Conservation (phyloP, 2,797 vertebrate genomes). For the Notolabrus celidotus region DNA sequence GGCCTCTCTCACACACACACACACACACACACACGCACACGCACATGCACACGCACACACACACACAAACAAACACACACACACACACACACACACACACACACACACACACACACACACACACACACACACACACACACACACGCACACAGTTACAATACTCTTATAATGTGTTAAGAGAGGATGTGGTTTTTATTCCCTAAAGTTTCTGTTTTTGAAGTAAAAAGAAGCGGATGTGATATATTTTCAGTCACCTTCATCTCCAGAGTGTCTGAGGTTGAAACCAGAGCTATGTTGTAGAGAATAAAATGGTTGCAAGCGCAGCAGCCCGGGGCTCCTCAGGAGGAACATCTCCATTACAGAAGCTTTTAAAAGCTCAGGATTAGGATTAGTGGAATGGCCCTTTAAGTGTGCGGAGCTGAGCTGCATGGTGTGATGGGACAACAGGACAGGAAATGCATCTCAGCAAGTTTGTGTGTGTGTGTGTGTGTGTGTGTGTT, state of each 20-base stretch:
- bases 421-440: constrained; percentile 17
- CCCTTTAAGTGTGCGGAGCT: constrained; percentile 55
- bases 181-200: neutral
- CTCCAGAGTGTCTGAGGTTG: constrained; percentile 27
- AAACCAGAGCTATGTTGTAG: constrained; percentile 38
- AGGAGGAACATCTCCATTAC: constrained; percentile 61
- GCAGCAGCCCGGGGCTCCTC: constrained; percentile 23
- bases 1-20: constrained; percentile 13
- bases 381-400: constrained; percentile 68
- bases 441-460: constrained; percentile 45
- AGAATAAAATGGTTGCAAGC: neutral
- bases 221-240: neutral
- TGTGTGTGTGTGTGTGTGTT: constrained; percentile 10
- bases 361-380: constrained; percentile 72
- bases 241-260: neutral
- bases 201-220: neutral
- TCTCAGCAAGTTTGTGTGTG: constrained; percentile 21
- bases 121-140: neutral
- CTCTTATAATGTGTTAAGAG: neutral
- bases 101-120: constrained; percentile 2
- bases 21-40: constrained; percentile 5
- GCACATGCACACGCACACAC: neutral
- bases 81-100: constrained; percentile 5
- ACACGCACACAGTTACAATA: neutral
- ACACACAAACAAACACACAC: neutral